These are phyloP conservation scores for Aptenodytes forsteri DNA, from an alignment of 2,113 vertebrate species.

Conservation along the genomic window DNA sequence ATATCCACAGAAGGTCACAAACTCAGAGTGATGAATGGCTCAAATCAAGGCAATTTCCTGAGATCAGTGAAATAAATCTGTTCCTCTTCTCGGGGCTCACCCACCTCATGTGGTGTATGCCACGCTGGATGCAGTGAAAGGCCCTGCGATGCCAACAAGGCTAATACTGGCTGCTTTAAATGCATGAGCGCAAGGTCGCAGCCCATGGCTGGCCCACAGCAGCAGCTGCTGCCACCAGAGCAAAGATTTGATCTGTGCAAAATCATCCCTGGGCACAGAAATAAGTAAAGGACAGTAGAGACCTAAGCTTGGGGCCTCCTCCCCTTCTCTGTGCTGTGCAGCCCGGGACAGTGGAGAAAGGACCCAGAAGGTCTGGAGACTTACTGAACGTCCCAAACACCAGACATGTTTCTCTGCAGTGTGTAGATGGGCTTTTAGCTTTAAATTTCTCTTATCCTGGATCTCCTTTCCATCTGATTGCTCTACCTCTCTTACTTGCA, in stretches of 20 bases:
- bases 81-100: background rate
- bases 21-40: background rate
- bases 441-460: background rate
- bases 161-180: background rate
- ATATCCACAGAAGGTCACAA: background rate
- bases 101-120: fast-evolving
- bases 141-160: background rate
- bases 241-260: background rate
- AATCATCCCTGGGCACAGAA: background rate
- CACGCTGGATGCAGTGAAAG: background rate
- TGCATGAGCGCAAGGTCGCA: background rate
- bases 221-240: background rate
- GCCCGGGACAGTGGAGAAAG: background rate
- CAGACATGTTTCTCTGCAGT: background rate
- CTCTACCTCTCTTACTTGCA: background rate
- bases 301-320: background rate
- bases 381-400: background rate
- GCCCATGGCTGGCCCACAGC: background rate
- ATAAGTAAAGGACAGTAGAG: background rate
- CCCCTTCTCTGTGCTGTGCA: background rate
- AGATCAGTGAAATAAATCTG: background rate
- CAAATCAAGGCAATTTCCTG: background rate
- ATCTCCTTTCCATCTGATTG: background rate
- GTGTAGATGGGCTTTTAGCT: background rate
- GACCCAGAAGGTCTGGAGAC: background rate